These are phyloP conservation scores for Spea bombifrons DNA, from an alignment of 2,113 vertebrate genomes.

Conservation along the genomic window DNA sequence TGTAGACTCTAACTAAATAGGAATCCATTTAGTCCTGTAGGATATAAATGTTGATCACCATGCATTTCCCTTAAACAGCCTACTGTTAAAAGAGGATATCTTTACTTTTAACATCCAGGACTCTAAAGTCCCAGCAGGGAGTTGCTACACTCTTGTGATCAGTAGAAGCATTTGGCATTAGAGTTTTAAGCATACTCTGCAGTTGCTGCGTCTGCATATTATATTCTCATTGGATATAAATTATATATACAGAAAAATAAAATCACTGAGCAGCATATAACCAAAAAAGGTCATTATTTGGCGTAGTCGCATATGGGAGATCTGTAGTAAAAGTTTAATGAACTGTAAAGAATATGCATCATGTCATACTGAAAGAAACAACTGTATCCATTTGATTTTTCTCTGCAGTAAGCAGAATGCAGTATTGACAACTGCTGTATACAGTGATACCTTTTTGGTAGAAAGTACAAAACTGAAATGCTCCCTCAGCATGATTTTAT, in stretches of 20 bases:
- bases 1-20: too few relatives aligned
- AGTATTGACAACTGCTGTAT: constrained; percentile 49
- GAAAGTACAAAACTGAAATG: constrained; percentile 26
- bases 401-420: constrained; percentile 51
- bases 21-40: too few relatives aligned
- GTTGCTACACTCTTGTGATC: constrained; percentile 27
- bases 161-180: background rate
- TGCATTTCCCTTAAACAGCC: constrained; percentile 6
- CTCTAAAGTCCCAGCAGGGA: constrained; percentile 15
- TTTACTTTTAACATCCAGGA: constrained; percentile 3
- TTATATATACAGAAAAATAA: background rate
- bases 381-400: constrained; percentile 29
- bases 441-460: constrained; percentile 48
- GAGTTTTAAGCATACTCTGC: constrained; percentile 3
- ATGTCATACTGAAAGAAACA: background rate
- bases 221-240: background rate
- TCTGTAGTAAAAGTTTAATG: constrained; percentile 14
- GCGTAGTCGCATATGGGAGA: constrained; percentile 9
- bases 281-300: constrained; percentile 33
- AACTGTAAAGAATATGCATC: constrained; percentile 7
- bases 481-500: constrained; percentile 48
- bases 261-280: background rate
- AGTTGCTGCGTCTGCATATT: constrained; percentile 19
- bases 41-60: background rate
- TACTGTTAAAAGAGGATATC: background rate